phyloP scores from a whole-genome alignment of 2,797 vertebrate genomes.

The Bradypodion ventrale region DNA sequence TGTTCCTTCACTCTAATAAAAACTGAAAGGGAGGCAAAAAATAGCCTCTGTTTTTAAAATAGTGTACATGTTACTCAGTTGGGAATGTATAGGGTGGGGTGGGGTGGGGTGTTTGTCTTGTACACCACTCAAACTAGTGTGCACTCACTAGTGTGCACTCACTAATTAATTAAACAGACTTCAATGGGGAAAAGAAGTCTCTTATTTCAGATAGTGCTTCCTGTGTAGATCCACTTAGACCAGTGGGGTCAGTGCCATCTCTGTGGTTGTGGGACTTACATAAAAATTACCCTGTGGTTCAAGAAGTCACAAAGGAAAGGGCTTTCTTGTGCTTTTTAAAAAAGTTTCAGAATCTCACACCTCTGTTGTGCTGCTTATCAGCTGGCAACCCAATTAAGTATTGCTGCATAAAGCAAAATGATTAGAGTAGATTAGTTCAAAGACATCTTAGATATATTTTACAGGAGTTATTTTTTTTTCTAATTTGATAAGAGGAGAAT shows the following conservation, averaged over 20 bases:
- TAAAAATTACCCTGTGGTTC: neutral
- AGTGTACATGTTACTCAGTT: too few relatives aligned
- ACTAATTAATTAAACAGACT: fast-evolving
- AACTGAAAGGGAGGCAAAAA: too few relatives aligned
- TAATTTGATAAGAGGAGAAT: neutral
- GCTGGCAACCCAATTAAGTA: neutral
- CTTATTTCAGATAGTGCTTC: neutral
- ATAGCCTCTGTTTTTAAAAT: too few relatives aligned
- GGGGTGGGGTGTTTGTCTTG: too few relatives aligned
- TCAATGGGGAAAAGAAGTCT: neutral
- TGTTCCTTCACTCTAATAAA: neutral
- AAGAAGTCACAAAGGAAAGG: neutral
- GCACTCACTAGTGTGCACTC: too few relatives aligned
- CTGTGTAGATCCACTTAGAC: neutral
- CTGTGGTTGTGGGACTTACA: neutral
- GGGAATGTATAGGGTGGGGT: too few relatives aligned
- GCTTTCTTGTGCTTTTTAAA: neutral
- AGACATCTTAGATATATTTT: neutral
- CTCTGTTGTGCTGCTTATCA: neutral
- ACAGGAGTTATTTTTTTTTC: neutral
- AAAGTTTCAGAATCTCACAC: neutral
- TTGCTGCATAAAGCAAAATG: neutral
- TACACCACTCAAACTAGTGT: too few relatives aligned
- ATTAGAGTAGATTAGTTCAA: neutral
- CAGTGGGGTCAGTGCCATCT: neutral